phyloP scores from a whole-genome alignment of 2,888 invertebrate genomes.

The Drosophila robusta region DNA sequence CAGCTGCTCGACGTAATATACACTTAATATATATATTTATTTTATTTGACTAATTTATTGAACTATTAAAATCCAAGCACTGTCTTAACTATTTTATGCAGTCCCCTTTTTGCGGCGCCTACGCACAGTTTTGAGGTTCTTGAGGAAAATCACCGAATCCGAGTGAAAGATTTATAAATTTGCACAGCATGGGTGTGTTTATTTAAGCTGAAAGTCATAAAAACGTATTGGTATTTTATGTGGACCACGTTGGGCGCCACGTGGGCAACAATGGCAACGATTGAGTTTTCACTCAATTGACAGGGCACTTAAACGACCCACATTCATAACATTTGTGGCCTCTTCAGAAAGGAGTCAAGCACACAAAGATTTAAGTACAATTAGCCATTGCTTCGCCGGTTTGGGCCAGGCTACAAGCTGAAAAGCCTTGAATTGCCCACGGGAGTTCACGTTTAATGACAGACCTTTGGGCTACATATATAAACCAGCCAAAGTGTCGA shows the following conservation, averaged over 20 bases:
- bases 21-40: not conserved
- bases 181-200: constrained; percentile 1
- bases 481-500: constrained; percentile 7
- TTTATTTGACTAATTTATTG: not conserved
- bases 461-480: constrained; percentile 15
- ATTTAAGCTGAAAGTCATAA: not conserved
- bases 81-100: not conserved
- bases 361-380: constrained; percentile 34
- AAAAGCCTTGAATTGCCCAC: constrained; percentile 4
- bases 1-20: constrained; percentile 1
- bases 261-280: constrained; percentile 4
- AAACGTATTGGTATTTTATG: constrained; percentile 10
- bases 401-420: constrained; percentile 4
- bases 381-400: constrained; percentile 27
- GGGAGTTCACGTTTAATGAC: constrained; percentile 32
- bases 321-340: constrained; percentile 26
- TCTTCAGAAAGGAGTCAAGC: constrained; percentile 15
- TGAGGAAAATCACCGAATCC: not conserved
- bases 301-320: constrained; percentile 10
- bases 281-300: constrained; percentile 27
- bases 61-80: not conserved
- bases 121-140: not conserved
- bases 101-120: not conserved
- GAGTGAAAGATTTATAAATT: constrained; percentile 17
- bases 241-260: not conserved